Evolutionary conservation across 2,888 invertebrate species (phyloP), one percentile per base, ranked within the genome.

Genomic region (Atrina japonica): DNA sequence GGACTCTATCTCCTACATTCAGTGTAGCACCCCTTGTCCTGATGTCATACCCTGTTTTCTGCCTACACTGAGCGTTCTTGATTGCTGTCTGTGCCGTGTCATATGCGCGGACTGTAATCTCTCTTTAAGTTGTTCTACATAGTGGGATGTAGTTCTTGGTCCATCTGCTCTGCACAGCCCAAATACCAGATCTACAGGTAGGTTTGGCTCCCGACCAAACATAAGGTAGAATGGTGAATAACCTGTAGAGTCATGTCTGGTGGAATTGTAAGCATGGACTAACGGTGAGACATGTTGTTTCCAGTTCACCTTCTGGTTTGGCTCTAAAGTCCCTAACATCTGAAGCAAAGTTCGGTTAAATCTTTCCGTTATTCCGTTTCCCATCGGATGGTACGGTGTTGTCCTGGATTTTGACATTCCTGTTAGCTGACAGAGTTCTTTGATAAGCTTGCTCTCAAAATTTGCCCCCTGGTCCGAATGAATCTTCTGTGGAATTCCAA

Each of bases 401-500:
- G 73, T 76, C 9, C 49, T 23, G 6, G 49, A 41, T 50, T 76
- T 76, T 23, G 30, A 56, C 1, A 76, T 67, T 1, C 41, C 45
- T 25, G 49, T 21, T 0, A 73, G 3, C 3, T 14, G 11, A 41
- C 76, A 73, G 1, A 76, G 50, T 40, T 76, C 56, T 16, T 40
- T 63, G n/a, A 73, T 66, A 3, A 73, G 40, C 18, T 60, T 52
- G 3, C 53, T 58, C 40, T 73, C 73, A 53, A 76, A 73, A 43
- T 73, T 66, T 11, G 59, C 23, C 11, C 75, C 72, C 50, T 75
- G 75, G 35, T 75, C 73, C n/a, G n/a, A n/a, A n/a, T n/a, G n/a
- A n/a, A n/a, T n/a, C n/a, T n/a, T n/a, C n/a, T n/a, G n/a, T n/a
- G n/a, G n/a, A n/a, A n/a, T n/a, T n/a, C n/a, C n/a, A n/a, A n/a